Percentiles rank a stretch among this genome's conserved stretches.
Conservation (phyloP, 2,113 vertebrate genomes). For the Agapornis roseicollis region DNA sequence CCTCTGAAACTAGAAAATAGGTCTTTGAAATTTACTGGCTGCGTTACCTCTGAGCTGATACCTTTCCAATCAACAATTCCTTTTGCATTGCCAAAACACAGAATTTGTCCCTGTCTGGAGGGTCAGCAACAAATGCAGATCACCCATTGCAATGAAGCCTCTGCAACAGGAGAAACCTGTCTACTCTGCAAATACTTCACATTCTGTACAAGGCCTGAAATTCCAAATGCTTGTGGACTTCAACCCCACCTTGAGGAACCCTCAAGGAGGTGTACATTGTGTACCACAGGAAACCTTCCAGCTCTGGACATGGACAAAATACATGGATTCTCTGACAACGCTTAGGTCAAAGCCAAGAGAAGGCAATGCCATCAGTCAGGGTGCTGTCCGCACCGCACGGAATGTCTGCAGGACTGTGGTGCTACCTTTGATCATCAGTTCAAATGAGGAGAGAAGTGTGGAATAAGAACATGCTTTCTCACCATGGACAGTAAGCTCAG, state of each 20-base stretch:
- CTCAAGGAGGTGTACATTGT: neutral
- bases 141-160: neutral
- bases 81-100: neutral
- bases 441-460: neutral
- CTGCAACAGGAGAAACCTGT: neutral
- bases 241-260: neutral
- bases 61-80: neutral
- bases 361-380: neutral
- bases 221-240: neutral
- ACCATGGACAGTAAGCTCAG: neutral
- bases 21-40: neutral
- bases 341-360: neutral
- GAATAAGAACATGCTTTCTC: neutral
- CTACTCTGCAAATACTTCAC: neutral
- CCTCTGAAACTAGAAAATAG: neutral
- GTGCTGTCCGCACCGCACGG: neutral
- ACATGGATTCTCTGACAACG: neutral
- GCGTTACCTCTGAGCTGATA: neutral
- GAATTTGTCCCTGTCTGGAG: neutral
- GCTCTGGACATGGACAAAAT: neutral
- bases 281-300: neutral
- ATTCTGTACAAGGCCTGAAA: neutral
- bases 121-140: neutral
- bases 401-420: neutral
- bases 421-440: neutral